A percentile compares a stretch with the other conserved stretches of the same genome.
Conservation (phyloP, 1,140 invertebrate species). For the Pseudomyrmex gracilis region DNA sequence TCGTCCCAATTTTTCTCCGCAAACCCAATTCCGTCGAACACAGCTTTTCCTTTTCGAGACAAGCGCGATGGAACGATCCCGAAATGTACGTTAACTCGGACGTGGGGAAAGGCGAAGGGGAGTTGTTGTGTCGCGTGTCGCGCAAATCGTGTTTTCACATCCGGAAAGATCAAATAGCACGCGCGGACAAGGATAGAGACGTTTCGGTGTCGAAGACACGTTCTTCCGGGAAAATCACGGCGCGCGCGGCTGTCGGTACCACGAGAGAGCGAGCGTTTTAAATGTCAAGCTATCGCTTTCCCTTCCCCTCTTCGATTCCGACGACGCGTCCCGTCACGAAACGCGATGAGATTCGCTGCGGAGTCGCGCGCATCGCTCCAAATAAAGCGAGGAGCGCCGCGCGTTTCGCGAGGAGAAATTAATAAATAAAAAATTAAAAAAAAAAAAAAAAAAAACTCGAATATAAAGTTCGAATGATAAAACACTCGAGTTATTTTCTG, state of each 20-base stretch:
- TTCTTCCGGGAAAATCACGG: conserved; percentile 54
- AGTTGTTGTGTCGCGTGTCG: conserved; percentile 37
- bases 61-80: conserved; percentile 42
- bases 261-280: conserved; percentile 36
- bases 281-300: conserved; percentile 44
- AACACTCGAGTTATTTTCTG: not conserved
- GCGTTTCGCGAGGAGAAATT: not conserved
- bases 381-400: not conserved
- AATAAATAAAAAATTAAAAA: not conserved
- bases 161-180: conserved; percentile 53
- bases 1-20: conserved; percentile 40
- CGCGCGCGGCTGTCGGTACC: conserved; percentile 44
- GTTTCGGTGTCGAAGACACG: conserved; percentile 33
- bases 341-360: conserved; percentile 4
- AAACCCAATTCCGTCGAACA: conserved; percentile 52
- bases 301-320: not conserved
- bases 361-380: not conserved
- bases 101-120: too few relatives aligned
- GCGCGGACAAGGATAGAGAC: conserved; percentile 60
- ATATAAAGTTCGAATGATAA: not conserved
- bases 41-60: conserved; percentile 28
- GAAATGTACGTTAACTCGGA: conserved; percentile 29
- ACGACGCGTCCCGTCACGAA: conserved; percentile 27
- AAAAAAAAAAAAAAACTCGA: too few relatives aligned
- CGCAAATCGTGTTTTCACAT: conserved; percentile 51